Evolutionary conservation across 2,797 vertebrate species (phyloP), one percentile per base, ranked within the genome.

Genomic region (Ptychadena robeensis): DNA sequence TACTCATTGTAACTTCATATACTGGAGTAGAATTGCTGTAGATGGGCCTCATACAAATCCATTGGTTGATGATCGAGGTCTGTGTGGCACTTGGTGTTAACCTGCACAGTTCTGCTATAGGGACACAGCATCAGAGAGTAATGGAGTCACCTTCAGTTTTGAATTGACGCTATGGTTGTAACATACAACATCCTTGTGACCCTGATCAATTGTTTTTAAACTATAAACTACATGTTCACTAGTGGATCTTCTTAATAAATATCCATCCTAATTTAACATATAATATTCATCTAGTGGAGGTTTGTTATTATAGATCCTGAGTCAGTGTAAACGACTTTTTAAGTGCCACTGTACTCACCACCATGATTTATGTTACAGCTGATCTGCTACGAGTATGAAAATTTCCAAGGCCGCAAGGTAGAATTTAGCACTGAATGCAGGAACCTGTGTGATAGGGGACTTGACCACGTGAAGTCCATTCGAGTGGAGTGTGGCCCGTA

Each of bases 401-500:
- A 95, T 88, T 96, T 96, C 92, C 95, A 95, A 83, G 95, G 95
- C 9, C 93, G 91, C 22, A 90, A 84, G 85, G 90, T 95, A 88
- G 94, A 96, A 73, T 83, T 96, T 80, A 92, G 70, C 3, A 88
- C 84, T 66, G 94, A 96, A 87, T 91, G 88, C 82, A 90, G 88
- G 34, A 95, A 96, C 89, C 86, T 96, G 86, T 88, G 89, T 65
- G 93, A 95, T 83, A 94, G 94, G 77, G 92, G 93, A 35, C 90
- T 96, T 0, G 92, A 94, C 0, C 91, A 86, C 40, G 91, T 95
- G 2, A 91, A 94, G 73, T 96, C 94, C 87, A 92, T 96, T 88
- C 91, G 88, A 78, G 94, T 96, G 7, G 95, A 95, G 86, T 89
- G 89, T 88, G 95, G 94, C 78, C 94, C 94, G 95, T 96, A 88